A percentile compares a stretch with the other conserved stretches of the same genome.
Conservation (phyloP, 2,113 vertebrate species). For the Craseonycteris thonglongyai region DNA sequence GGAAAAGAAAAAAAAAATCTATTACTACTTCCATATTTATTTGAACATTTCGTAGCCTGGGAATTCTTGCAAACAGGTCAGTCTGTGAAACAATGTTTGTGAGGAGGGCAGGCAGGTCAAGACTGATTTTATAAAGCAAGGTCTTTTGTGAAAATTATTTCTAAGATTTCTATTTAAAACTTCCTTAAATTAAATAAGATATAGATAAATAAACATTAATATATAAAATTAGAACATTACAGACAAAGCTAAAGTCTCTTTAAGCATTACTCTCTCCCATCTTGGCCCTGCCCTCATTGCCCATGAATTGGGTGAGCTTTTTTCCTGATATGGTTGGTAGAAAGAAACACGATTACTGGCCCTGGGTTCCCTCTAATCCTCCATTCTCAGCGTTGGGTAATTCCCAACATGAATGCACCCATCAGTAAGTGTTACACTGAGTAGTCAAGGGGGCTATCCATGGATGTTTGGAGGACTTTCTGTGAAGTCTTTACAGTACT, state of each 20-base stretch:
- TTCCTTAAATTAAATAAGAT: background rate
- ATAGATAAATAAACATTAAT: background rate
- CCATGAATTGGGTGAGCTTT: background rate
- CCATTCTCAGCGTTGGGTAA: background rate
- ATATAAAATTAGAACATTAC: background rate
- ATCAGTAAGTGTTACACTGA: background rate
- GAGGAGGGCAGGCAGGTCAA: background rate
- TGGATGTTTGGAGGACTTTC: background rate
- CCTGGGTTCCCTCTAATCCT: background rate
- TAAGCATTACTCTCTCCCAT: background rate
- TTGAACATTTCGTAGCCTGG: background rate
- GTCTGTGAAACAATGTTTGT: background rate
- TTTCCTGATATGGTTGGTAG: background rate
- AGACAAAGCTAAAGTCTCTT: background rate
- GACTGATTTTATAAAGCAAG: background rate
- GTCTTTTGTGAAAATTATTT: background rate
- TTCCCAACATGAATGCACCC: background rate
- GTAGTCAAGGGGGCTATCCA: background rate
- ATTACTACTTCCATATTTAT: background rate
- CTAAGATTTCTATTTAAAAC: background rate
- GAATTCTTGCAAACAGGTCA: background rate
- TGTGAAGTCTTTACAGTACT: background rate
- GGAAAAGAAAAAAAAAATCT: background rate
- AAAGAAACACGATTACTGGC: background rate
- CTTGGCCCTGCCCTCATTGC: background rate